Evolutionary conservation across 2,888 invertebrate species (phyloP), one percentile per base, ranked within the genome.

Genomic region (Acronicta aceris): DNA sequence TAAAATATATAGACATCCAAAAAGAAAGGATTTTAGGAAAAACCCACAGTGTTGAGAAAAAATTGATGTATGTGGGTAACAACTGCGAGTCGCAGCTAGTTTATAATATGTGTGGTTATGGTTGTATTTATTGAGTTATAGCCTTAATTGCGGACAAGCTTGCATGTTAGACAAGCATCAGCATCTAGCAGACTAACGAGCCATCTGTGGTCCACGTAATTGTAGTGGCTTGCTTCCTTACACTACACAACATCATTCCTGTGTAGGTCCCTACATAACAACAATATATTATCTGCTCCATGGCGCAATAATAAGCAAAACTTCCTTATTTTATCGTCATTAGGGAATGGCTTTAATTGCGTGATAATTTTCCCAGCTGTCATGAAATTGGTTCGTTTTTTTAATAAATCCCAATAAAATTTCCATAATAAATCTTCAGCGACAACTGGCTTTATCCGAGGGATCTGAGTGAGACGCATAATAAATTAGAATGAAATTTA

Each of bases 401-500:
- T 59, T 77, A 74, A 71, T 66, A 64, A 66, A 71, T 73, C 53
- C 27, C 59, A 66, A 65, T 74, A 65, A 76, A 81, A 76, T 80
- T 78, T 72, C 58, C 71, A 59, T 70, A 65, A 81, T 81, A 81
- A 81, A 81, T 76, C 73, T 70, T 63, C n/a, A 46, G 48, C 53
- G 59, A 78, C 71, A 71, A 74, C 69, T 71, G 60, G 43, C 40
- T 65, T 65, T 61, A 62, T 57, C 59, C 48, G 16, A 43, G 47
- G 56, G 60, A 72, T 71, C 68, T 70, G 72, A 68, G 57, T 61
- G 68, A 62, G 79, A 71, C 79, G 71, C 61, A 54, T 59, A 75
- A 78, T 76, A 73, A 77, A 73, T 77, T 67, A 70, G 61, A 63
- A 60, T 60, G 64, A 73, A 58, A 59, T 78, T 67, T 70, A 78